Evolutionary conservation across 2,888 invertebrate genomes (phyloP).

Genomic region (Dioctria rufipes): DNA sequence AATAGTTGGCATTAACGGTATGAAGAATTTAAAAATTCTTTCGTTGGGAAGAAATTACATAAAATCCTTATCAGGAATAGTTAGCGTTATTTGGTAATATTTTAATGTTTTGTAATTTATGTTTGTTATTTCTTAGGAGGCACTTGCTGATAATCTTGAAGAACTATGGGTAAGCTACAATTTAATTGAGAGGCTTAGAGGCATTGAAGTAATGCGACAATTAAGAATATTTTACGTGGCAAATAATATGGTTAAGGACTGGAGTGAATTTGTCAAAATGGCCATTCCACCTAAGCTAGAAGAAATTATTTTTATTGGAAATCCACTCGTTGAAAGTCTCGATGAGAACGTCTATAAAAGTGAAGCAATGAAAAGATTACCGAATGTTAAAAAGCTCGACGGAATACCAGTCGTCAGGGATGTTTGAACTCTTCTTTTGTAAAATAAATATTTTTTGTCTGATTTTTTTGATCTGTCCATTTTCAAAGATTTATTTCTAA

Average conservation of each 20-base stretch:
- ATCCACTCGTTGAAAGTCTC: conserved; percentile 82
- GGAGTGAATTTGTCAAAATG: conserved; percentile 89
- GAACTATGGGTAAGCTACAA: conserved; percentile 97
- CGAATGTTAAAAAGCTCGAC: conserved; percentile 84
- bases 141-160: conserved; percentile 88
- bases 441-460: no score
- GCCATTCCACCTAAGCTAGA: conserved; percentile 80
- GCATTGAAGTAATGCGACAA: conserved; percentile 84
- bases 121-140: conserved; percentile 75
- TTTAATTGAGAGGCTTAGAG: conserved; percentile 92
- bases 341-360: conserved; percentile 80
- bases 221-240: conserved; percentile 87
- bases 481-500: no score
- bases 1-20: conserved; percentile 84
- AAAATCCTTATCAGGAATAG: conserved; percentile 90
- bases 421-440: background rate
- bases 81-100: conserved; percentile 65
- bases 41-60: conserved; percentile 92
- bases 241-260: conserved; percentile 90
- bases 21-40: conserved; percentile 88
- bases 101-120: background rate
- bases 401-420: conserved; percentile 79
- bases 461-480: no score
- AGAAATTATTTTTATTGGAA: conserved; percentile 88
- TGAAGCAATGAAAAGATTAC: conserved; percentile 81